Percentiles rank a stretch among this genome's conserved stretches.
Conservation (phyloP, 1,140 invertebrate genomes). For the Pantala flavescens region DNA sequence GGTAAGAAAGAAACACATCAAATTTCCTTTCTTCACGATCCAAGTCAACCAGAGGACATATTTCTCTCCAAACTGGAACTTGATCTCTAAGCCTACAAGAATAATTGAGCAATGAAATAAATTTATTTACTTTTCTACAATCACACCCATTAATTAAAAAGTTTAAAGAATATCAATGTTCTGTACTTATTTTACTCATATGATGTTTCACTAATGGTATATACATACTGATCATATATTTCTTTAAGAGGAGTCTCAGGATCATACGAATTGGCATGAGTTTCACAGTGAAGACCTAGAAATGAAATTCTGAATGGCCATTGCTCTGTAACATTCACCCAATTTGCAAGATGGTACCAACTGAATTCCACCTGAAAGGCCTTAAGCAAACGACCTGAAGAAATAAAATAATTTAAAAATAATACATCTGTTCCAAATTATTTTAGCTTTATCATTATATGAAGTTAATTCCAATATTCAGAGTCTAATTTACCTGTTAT, state of each 20-base stretch:
- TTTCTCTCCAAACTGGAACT: slow-evolving; percentile 74
- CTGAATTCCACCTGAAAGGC: slow-evolving; percentile 98
- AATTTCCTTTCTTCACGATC: slow-evolving; percentile 90
- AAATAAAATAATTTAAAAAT: slow-evolving; percentile 18
- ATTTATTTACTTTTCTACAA: too few species aligned
- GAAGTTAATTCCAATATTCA: background rate
- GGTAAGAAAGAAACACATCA: slow-evolving; percentile 82
- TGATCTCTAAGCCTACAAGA: slow-evolving; percentile 57
- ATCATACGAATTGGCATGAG: slow-evolving; percentile 75
- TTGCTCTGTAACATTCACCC: slow-evolving; percentile 97
- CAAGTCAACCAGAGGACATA: slow-evolving; percentile 78
- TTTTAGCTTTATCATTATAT: too few species aligned
- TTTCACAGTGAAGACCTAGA: slow-evolving; percentile 91
- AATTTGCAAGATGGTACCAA: slow-evolving; percentile 93
- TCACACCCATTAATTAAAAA: too few species aligned
- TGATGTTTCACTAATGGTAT: too few species aligned
- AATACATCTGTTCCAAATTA: slow-evolving; percentile 16
- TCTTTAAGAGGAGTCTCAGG: slow-evolving; percentile 74
- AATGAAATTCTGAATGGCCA: slow-evolving; percentile 96
- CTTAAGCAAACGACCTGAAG: slow-evolving; percentile 78
- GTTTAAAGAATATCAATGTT: too few species aligned
- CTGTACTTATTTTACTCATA: too few species aligned
- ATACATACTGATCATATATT: slow-evolving; percentile 81
- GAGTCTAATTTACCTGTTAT: slow-evolving; percentile 61
- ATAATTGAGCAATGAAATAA: background rate